Evolutionary conservation across 2,113 vertebrate genomes (phyloP).

Genomic region (Ia io): DNA sequence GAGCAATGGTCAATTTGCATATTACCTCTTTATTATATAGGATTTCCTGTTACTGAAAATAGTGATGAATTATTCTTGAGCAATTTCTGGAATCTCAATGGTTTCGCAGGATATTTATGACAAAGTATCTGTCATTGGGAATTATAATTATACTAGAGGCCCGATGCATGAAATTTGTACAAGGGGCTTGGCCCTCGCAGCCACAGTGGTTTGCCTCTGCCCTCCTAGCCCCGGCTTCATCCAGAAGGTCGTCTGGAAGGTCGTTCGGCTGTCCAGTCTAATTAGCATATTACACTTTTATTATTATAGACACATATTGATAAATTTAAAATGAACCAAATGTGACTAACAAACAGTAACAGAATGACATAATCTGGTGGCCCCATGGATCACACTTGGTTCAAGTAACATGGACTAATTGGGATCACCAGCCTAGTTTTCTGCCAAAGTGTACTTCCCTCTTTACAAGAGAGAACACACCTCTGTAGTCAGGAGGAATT

Average conservation of each 20-base stretch:
- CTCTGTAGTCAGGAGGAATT: not conserved
- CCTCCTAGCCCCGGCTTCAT: too few relatives aligned
- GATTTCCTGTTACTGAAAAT: not conserved
- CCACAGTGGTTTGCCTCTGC: too few relatives aligned
- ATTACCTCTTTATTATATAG: too few relatives aligned
- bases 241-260: too few relatives aligned
- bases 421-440: not conserved
- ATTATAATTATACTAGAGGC: not conserved
- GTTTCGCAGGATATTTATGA: not conserved
- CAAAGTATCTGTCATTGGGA: not conserved
- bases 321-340: not conserved
- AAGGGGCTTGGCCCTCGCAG: too few relatives aligned
- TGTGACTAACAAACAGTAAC: not conserved
- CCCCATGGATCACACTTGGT: not conserved
- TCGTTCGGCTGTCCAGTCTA: too few relatives aligned
- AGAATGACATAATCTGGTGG: not conserved
- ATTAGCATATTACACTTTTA: too few relatives aligned
- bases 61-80: conserved; percentile 9
- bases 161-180: too few relatives aligned
- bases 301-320: not conserved
- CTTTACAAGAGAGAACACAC: not conserved
- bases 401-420: not conserved
- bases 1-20: too few relatives aligned
- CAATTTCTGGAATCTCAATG: not conserved
- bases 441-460: not conserved